Base-by-base conservation (phyloP, 2,888 invertebrate species). In the Macrophya alboannulata region DNA sequence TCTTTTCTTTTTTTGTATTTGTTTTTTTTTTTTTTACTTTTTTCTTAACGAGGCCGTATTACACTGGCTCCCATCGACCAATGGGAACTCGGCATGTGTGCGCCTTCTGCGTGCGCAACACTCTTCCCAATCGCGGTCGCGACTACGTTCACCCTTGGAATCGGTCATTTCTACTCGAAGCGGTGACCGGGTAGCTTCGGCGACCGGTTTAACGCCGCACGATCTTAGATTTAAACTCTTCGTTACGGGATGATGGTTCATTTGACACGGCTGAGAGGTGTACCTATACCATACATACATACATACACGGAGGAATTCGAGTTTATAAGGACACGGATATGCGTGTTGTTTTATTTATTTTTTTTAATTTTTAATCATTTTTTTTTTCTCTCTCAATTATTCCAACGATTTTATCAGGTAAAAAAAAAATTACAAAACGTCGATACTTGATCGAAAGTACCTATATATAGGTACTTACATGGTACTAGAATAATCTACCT, bases 81-180 rank as follows among this genome's bases (percentile, higher is more conserved):
- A 81, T 81, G 10, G 81, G 21, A 81, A 21, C 37, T 43, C 81
- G 81, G 81, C 81, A 81, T 81, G 81, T 81, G 81, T 81, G 81
- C 43, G 25, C 81, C 62, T 31, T 81, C 81, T 81, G 81, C 81
- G 81, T 81, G 81, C 81, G 59, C 81, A 81, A 81, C 81, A 79
- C n/a, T 79, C n/a, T 79, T 79, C 59, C 59, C n/a, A 40, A 79
- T 79, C 62, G 77, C 51, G 55, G 37, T 37, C n/a, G 43, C 40
- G 79, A 40, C 79, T 17, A 37, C 40, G 79, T 79, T 79, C 79
- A 79, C 79, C 79, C 79, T 79, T 79, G 79, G 59, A 62, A 79
- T 79, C 79, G 79, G 79, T 79, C 79, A 81, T 81, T 81, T 81
- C 81, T 59, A 81, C 81, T 59, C 62, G 62, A 62, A 59, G 31